Evolutionary conservation across 2,113 vertebrate species (phyloP).

Genomic region (Grammomys surdaster): DNA sequence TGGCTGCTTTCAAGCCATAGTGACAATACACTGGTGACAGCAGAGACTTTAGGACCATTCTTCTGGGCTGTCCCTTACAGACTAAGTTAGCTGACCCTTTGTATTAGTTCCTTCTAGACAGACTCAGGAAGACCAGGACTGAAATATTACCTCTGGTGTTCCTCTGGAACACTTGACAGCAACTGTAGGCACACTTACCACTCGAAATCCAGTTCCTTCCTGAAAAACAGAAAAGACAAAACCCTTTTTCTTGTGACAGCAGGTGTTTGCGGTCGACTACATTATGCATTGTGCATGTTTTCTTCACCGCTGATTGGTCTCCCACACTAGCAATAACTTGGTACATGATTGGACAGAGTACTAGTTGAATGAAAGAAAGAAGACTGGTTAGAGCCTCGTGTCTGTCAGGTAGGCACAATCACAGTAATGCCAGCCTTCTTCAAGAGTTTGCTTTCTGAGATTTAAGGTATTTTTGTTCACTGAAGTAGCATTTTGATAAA

Average conservation of each 20-base stretch:
- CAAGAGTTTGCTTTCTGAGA: neutral
- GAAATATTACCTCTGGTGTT: neutral
- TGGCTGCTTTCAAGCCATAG: neutral
- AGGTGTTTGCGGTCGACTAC: slow-evolving; percentile 18
- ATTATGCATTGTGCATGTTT: neutral
- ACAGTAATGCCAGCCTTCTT: neutral
- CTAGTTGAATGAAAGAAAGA: neutral
- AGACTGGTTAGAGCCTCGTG: neutral
- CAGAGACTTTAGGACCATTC: neutral
- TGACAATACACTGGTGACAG: slow-evolving; percentile 7
- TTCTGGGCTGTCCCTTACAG: neutral
- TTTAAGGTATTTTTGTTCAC: neutral
- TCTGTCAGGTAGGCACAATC: neutral
- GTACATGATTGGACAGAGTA: neutral
- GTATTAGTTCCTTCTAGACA: neutral
- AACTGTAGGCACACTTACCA: neutral
- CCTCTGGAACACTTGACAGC: neutral
- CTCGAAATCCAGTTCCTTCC: neutral
- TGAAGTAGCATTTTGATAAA: neutral
- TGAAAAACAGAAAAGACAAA: neutral
- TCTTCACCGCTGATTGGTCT: neutral
- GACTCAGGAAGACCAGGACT: neutral
- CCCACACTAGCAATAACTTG: neutral
- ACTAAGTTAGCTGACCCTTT: neutral
- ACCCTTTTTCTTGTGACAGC: neutral